A percentile compares a stretch with the other conserved stretches of the same genome.
Conservation (phyloP, 2,888 invertebrate genomes). For the Caenorhabditis sp. region DNA sequence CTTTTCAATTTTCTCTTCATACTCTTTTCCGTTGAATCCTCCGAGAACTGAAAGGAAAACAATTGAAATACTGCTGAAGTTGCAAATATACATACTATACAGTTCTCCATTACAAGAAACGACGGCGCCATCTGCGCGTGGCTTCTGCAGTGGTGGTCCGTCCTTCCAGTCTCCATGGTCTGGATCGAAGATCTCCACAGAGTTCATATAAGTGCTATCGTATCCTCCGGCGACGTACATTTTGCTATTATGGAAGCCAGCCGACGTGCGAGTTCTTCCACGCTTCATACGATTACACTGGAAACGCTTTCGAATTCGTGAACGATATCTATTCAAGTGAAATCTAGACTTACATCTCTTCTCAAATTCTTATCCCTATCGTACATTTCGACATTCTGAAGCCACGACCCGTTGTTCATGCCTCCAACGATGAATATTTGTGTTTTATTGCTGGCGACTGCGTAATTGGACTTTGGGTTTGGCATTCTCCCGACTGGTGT, state of each 20-base stretch:
- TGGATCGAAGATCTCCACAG: slow-evolving; percentile 57
- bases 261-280: slow-evolving; percentile 62
- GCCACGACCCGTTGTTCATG: slow-evolving; percentile 60
- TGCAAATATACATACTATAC: slow-evolving; percentile 31
- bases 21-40: slow-evolving; percentile 67
- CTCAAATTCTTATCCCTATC: slow-evolving; percentile 58
- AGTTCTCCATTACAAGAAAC: slow-evolving; percentile 62
- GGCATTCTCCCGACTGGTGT: slow-evolving; percentile 58
- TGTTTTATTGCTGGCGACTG: slow-evolving; percentile 36
- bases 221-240: slow-evolving; percentile 64
- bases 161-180: slow-evolving; percentile 54
- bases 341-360: slow-evolving; percentile 45
- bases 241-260: slow-evolving; percentile 57
- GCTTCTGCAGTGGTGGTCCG: slow-evolving; percentile 30
- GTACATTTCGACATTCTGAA: slow-evolving; percentile 55
- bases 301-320: slow-evolving; percentile 24
- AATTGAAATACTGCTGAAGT: neutral
- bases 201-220: slow-evolving; percentile 58
- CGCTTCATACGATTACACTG: slow-evolving; percentile 40
- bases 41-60: slow-evolving; percentile 48
- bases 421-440: slow-evolving; percentile 63
- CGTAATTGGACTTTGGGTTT: slow-evolving; percentile 65
- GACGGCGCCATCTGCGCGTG: slow-evolving; percentile 52
- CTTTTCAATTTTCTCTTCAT: slow-evolving; percentile 62
- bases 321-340: no score